Conservation (phyloP, 2,797 vertebrate species). For the Gouania willdenowi region DNA sequence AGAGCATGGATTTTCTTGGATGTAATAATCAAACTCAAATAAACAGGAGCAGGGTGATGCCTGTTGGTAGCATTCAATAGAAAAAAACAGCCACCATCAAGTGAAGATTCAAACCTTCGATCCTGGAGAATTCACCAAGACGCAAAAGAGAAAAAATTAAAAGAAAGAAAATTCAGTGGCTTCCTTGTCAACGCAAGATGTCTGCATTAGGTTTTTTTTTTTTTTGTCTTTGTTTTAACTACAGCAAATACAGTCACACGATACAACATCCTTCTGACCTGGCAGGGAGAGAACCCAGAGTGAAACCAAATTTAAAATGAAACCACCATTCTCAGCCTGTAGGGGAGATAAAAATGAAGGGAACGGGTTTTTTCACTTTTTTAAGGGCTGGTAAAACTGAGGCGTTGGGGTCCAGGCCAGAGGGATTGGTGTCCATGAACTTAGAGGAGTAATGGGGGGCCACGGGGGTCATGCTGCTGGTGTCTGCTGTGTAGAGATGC, state of each 20-base stretch:
- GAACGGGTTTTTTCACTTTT: conserved; percentile 83
- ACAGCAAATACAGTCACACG: conserved; percentile 95
- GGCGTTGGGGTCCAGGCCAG: conserved; percentile 96
- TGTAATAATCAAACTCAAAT: conserved; percentile 8
- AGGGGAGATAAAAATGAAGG: conserved; percentile 31
- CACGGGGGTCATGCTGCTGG: conserved; percentile 91
- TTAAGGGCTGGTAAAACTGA: conserved; percentile 98
- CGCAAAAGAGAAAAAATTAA: conserved; percentile 74
- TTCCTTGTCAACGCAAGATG: conserved; percentile 80
- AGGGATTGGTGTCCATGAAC: conserved; percentile 98
- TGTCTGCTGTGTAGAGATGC: conserved; percentile 92
- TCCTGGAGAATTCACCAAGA: conserved; percentile 92
- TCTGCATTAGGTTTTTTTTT: conserved; percentile 76
- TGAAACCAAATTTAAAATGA: conserved; percentile 57
- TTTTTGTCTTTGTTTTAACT: conserved; percentile 82
- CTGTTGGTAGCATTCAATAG: conserved; percentile 61
- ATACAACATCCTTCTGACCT: conserved; percentile 93
- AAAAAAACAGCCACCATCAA: conserved; percentile 59
- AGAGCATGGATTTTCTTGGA: too few species aligned
- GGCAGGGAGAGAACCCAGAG: conserved; percentile 47
- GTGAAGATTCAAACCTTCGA: conserved; percentile 76
- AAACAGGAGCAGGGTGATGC: conserved; percentile 68
- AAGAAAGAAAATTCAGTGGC: conserved; percentile 67
- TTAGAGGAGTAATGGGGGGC: conserved; percentile 98
- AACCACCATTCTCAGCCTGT: conserved; percentile 61